phyloP scores from a whole-genome alignment of 2,888 invertebrate genomes.

The Agonopterix alstromeriana region DNA sequence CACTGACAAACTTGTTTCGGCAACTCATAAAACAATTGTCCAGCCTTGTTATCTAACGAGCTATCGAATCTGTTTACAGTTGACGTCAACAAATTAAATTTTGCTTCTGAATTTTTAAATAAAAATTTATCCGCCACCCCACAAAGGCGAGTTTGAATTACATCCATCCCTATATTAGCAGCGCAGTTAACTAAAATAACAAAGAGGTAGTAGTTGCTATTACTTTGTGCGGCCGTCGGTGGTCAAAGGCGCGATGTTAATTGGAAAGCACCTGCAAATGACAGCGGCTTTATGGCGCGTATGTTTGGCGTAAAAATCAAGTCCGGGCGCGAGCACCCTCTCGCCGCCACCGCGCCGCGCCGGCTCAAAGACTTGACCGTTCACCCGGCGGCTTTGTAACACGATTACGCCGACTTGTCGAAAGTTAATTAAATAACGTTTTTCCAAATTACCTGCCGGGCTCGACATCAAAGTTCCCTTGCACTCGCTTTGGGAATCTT shows the following conservation, averaged over 20 bases:
- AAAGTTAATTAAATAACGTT: constrained; percentile 77
- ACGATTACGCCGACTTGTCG: constrained; percentile 74
- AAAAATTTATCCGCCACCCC: not conserved
- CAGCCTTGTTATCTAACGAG: constrained; percentile 42
- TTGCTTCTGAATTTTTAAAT: constrained; percentile 7
- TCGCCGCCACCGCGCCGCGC: constrained; percentile 16
- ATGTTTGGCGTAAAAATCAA: constrained; percentile 72
- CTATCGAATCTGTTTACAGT: constrained; percentile 16
- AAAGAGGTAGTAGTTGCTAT: constrained; percentile 44
- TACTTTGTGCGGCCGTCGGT: constrained; percentile 47
- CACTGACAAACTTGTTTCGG: constrained; percentile 64
- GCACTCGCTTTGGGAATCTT: constrained; percentile 54
- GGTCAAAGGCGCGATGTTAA: constrained; percentile 74
- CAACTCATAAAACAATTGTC: constrained; percentile 69
- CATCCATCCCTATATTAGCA: constrained; percentile 50
- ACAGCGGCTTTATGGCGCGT: constrained; percentile 68
- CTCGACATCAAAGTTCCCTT: constrained; percentile 62
- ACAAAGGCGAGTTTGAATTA: constrained; percentile 38
- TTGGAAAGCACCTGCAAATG: constrained; percentile 73
- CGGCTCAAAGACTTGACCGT: constrained; percentile 69
- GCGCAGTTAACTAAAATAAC: constrained; percentile 48
- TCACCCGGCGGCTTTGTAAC: constrained; percentile 69
- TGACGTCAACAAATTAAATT: constrained; percentile 2
- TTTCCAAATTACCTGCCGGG: constrained; percentile 72
- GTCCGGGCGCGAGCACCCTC: constrained; percentile 37